Base-by-base conservation (phyloP, 1,140 invertebrate genomes). In the Eubasilissa regina region DNA sequence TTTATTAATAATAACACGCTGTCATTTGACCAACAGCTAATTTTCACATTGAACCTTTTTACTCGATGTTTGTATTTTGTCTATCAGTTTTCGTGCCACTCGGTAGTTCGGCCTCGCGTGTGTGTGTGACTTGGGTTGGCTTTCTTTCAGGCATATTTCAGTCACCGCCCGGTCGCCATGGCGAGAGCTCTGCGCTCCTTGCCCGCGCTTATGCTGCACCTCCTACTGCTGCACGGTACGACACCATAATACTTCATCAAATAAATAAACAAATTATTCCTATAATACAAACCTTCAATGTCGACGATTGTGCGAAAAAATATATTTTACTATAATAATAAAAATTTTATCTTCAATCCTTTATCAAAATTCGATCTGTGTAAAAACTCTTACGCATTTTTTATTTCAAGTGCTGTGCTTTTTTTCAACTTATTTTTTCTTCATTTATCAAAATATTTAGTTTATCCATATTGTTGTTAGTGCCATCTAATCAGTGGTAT, bases 181-280 rank as follows among this genome's bases (percentile, higher is more conserved):
- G 35, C 75, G 79, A 76, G 78, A 80, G 79, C 78, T 48, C 72
- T 83, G 44, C 76, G 78, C 75, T 78, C 77, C 51, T n/a, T 83
- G 45, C 81, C 76, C 53, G 79, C 77, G 56, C 81, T 83, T 10
- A 43, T 83, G 17, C 74, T 83, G 56, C 81, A 83, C 68, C 77
- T 83, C 56, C 79, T 83, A 19, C 77, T 83, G 6, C 79, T 83
- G 11, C 81, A 80, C 60, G 81, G 81, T 83, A 70, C 76, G 10
- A 70, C 35, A 51, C 10, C 58, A 62, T 62, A 62, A 62, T 62
- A 62, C 25, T 62, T 35, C 25, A 35, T 6, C 25, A 6, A 3
- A 35, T 35, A 35, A 35, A 35, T 35, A 35, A 35, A 35, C 25
- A 35, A 35, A 35, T 3, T 51, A 51, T 56, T 1, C 15, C 53